phyloP scores from a whole-genome alignment of 2,113 vertebrate species.

The Sclerurus mexicanus region DNA sequence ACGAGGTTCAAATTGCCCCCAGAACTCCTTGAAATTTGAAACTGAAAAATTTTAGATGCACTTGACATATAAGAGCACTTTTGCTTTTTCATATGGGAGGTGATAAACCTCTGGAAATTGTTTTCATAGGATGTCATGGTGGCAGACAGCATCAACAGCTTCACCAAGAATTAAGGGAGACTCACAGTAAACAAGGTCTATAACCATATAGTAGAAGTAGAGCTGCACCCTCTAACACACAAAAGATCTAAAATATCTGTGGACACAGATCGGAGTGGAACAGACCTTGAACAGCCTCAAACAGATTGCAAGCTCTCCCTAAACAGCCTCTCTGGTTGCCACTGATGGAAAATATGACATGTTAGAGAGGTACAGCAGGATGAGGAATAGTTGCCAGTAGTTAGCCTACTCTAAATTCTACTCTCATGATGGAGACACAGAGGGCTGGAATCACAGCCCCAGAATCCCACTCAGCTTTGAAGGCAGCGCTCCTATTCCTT shows the following conservation, averaged over 20 bases:
- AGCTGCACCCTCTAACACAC: not conserved
- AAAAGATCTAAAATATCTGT: not conserved
- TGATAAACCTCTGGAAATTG: not conserved
- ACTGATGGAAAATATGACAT: not conserved
- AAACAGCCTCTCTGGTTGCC: not conserved
- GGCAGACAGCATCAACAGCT: not conserved
- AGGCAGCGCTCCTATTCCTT: not conserved
- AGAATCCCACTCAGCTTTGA: not conserved
- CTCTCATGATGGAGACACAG: not conserved
- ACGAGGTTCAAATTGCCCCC: not conserved
- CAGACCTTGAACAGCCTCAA: not conserved
- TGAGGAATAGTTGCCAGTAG: not conserved
- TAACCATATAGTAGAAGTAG: not conserved
- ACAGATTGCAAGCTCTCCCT: not conserved
- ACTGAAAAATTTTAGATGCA: not conserved
- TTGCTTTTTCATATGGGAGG: not conserved
- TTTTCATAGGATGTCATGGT: not conserved
- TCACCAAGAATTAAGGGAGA: not conserved
- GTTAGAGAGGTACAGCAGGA: rapidly evolving
- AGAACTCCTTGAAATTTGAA: not conserved
- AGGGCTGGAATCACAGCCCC: not conserved
- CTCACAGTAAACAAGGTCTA: not conserved
- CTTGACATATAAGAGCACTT: not conserved
- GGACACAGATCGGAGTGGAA: not conserved
- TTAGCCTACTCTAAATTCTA: not conserved